Evolutionary conservation across 2,113 vertebrate genomes (phyloP).

Genomic region (Syngnathoides biaculeatus): DNA sequence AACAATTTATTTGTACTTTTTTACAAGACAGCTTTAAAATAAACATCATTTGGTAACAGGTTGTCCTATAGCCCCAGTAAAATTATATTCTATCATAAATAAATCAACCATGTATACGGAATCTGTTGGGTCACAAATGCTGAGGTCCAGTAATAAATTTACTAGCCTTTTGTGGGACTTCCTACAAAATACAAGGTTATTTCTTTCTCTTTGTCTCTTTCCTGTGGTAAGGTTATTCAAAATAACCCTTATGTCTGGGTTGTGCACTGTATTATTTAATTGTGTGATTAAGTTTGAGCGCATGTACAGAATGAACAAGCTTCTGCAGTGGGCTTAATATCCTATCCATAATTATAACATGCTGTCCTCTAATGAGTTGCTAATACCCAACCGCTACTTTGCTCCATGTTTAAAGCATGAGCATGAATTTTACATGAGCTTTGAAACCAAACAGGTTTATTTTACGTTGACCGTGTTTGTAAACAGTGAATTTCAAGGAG

Average conservation of each 20-base stretch:
- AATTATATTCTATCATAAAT: too few species aligned
- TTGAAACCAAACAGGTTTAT: conserved; percentile 46
- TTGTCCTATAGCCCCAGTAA: too few species aligned
- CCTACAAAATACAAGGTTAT: too few species aligned
- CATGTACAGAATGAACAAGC: conserved; percentile 14
- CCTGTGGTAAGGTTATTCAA: neutral
- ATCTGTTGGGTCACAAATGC: too few species aligned
- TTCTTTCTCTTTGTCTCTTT: too few species aligned
- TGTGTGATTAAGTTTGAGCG: conserved; percentile 25
- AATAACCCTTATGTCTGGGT: neutral
- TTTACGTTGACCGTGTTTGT: conserved; percentile 48
- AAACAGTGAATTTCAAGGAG: conserved; percentile 30
- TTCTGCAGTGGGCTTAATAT: neutral
- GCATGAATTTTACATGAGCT: conserved; percentile 62
- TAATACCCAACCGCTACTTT: conserved; percentile 19
- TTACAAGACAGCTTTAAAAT: too few species aligned
- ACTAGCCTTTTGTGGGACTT: too few species aligned
- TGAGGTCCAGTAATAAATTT: too few species aligned
- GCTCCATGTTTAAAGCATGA: conserved; percentile 58
- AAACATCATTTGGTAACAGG: too few species aligned
- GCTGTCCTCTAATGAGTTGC: conserved; percentile 32
- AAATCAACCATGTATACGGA: too few species aligned
- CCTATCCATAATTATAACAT: conserved; percentile 42
- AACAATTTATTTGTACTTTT: too few species aligned
- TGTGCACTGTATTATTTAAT: conserved; percentile 8